Conservation (phyloP, 1,140 invertebrate species). For the Formica exsecta region DNA sequence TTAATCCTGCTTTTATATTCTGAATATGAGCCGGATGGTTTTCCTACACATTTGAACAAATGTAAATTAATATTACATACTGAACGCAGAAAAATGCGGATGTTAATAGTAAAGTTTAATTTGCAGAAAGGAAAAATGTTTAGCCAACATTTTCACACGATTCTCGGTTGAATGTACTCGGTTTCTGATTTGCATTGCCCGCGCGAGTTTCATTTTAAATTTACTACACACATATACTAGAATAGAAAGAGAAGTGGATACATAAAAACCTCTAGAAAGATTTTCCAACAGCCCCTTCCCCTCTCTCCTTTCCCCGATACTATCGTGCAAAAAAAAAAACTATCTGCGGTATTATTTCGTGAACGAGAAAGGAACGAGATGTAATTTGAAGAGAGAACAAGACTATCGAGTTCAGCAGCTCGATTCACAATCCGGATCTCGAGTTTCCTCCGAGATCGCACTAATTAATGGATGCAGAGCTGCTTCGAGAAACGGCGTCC, state of each 20-base stretch:
- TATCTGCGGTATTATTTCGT: slow-evolving; percentile 12
- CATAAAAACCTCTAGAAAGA: slow-evolving; percentile 10
- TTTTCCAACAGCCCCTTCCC: background rate
- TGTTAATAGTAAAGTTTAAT: background rate
- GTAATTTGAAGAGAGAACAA: background rate
- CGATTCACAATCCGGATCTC: slow-evolving; percentile 35
- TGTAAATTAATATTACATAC: background rate
- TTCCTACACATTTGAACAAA: background rate
- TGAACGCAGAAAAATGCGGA: background rate
- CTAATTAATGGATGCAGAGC: slow-evolving; percentile 49
- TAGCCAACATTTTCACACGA: background rate
- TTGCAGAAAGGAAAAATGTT: background rate
- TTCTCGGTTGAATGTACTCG: background rate
- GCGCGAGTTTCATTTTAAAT: background rate
- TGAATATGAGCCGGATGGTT: background rate
- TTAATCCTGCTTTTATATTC: background rate
- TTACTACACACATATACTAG: background rate
- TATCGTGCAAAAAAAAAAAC: slow-evolving; percentile 33
- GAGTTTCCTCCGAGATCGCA: slow-evolving; percentile 42
- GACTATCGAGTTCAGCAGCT: slow-evolving; percentile 46
- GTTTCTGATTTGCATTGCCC: too few species aligned
- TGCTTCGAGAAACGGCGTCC: background rate
- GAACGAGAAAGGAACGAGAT: background rate
- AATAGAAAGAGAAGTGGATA: background rate
- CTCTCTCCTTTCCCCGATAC: background rate